phyloP scores from a whole-genome alignment of 2,888 invertebrate genomes.

The Mimachlamys varia region DNA sequence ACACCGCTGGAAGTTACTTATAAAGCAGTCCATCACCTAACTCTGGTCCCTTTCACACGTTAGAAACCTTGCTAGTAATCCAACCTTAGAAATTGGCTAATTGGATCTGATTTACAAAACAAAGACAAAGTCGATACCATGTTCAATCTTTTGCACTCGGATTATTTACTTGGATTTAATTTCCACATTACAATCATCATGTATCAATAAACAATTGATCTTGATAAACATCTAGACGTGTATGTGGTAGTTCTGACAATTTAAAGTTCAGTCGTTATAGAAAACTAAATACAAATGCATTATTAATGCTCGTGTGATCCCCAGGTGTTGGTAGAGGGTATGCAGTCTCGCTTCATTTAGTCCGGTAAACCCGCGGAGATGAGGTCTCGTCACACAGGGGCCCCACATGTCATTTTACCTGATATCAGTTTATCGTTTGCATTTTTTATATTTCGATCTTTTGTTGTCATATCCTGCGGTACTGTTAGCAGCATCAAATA shows the following conservation, averaged over 20 bases:
- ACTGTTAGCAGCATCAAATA: background rate
- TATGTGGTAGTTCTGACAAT: background rate
- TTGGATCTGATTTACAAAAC: background rate
- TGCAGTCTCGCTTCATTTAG: background rate
- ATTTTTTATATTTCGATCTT: background rate
- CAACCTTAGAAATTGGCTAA: background rate
- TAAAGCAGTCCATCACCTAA: no score
- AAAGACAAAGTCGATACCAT: background rate
- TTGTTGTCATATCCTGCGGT: background rate
- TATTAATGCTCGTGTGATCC: constrained; percentile 10
- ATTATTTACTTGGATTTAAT: background rate
- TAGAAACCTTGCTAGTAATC: background rate
- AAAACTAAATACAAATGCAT: constrained; percentile 18
- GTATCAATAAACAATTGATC: background rate
- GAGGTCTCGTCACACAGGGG: background rate
- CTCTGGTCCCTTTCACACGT: no score
- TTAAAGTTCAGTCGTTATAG: background rate
- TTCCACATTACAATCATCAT: background rate
- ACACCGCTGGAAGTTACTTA: no score
- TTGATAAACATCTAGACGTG: background rate
- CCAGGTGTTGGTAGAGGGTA: background rate
- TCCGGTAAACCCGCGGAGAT: background rate
- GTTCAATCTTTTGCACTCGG: background rate
- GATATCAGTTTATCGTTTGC: background rate
- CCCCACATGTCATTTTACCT: background rate